Evolutionary conservation across 2,797 vertebrate genomes (phyloP).

Genomic region (Anguilla megastoma): DNA sequence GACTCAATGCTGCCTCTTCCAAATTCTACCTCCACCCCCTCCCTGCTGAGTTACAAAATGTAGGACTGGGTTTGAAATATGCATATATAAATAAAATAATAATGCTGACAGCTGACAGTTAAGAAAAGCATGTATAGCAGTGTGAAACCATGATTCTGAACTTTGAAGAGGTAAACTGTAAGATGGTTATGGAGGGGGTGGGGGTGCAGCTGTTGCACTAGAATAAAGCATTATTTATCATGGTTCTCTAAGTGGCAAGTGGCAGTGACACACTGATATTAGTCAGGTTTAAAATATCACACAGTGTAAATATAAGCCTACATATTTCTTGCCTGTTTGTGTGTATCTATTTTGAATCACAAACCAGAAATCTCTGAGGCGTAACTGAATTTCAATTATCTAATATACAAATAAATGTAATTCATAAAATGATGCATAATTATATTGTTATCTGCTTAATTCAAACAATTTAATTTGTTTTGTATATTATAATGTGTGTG

Average conservation of each 20-base stretch:
- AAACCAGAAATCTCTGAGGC: background rate
- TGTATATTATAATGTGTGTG: conserved; percentile 52
- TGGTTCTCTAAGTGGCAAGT: background rate
- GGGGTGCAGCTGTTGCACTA: background rate
- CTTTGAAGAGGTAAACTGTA: background rate
- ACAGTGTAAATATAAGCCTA: background rate
- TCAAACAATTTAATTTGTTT: conserved; percentile 58
- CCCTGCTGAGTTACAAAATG: background rate
- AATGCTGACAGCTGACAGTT: background rate
- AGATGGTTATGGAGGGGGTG: background rate
- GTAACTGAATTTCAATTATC: conserved; percentile 19
- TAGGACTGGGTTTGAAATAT: background rate
- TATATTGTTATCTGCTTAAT: conserved; percentile 58
- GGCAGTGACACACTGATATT: background rate
- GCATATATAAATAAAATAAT: background rate
- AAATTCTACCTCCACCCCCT: background rate
- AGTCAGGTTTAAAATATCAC: background rate
- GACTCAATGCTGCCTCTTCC: background rate
- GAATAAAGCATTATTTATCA: background rate
- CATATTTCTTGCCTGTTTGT: background rate
- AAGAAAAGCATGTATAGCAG: background rate
- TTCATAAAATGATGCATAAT: conserved; percentile 54
- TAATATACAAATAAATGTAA: conserved; percentile 45
- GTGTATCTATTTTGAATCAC: conserved; percentile 9
- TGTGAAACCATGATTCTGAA: background rate